These are phyloP conservation scores for Yponomeuta cagnagella DNA, from an alignment of 2,888 invertebrate species.

Conservation along the genomic window DNA sequence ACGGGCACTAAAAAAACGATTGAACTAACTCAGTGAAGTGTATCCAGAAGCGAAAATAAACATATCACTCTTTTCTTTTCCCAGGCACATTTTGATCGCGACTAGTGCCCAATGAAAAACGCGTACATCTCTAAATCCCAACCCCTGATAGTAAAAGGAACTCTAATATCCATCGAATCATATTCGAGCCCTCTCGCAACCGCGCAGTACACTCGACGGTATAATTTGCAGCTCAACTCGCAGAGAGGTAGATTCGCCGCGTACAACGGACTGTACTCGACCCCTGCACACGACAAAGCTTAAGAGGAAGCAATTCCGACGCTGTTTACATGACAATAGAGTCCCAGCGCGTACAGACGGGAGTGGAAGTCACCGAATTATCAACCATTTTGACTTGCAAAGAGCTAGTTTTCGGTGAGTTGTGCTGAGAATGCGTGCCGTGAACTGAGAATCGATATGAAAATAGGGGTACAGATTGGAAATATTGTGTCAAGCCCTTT, in stretches of 20 bases:
- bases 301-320: constrained; percentile 26
- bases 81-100: background rate
- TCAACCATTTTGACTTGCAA: no score
- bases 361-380: background rate
- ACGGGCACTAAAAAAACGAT: no score
- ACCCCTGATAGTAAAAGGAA: background rate
- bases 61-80: background rate
- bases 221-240: background rate
- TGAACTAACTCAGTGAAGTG: no score
- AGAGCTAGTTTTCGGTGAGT: no score
- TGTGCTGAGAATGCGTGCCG: no score
- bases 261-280: background rate
- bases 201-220: background rate
- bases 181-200: background rate
- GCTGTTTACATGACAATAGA: constrained; percentile 36
- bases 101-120: background rate
- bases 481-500: no score
- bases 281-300: constrained; percentile 9
- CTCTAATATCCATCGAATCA: background rate
- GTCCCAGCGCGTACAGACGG: background rate
- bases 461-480: no score
- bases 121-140: background rate
- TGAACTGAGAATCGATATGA: no score
- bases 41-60: no score
- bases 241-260: background rate